Percentiles rank a stretch among this genome's conserved stretches.
Conservation (phyloP, 2,797 vertebrate genomes). For the Xerus rutilus region DNA sequence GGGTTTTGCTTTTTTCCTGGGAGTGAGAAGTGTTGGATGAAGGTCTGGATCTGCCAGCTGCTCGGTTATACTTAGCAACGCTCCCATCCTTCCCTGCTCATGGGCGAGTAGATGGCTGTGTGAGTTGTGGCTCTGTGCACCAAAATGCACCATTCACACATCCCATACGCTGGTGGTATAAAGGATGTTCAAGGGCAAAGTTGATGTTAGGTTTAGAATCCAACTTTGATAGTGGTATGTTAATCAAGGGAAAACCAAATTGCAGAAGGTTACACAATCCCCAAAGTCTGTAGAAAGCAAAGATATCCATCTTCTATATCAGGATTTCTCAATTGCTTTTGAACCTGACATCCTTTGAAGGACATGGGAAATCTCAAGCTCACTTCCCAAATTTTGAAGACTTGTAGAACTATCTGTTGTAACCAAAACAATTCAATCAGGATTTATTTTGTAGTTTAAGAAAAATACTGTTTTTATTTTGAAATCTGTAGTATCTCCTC, state of each 20-base stretch:
- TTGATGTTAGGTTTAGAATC: not conserved
- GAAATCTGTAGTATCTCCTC: not conserved
- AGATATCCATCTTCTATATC: not conserved
- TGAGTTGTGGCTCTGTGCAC: not conserved
- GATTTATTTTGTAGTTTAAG: not conserved
- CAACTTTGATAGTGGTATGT: not conserved
- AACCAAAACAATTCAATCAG: not conserved
- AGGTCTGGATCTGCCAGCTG: not conserved
- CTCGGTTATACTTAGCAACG: not conserved
- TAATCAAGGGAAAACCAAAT: not conserved
- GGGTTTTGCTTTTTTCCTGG: not conserved
- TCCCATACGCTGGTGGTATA: not conserved
- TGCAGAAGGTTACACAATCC: not conserved
- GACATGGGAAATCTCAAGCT: not conserved
- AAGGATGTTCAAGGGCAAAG: not conserved
- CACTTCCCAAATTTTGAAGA: not conserved
- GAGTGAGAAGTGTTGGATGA: not conserved
- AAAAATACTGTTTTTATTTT: not conserved
- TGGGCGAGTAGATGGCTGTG: too few species aligned
- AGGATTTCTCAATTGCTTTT: not conserved
- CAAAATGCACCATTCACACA: accelerated
- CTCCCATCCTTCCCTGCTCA: accelerated
- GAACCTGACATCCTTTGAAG: not conserved
- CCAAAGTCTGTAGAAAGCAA: not conserved
- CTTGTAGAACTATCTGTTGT: not conserved